Evolutionary conservation across 2,797 vertebrate species (phyloP), one percentile per base, ranked within the genome.

Genomic region (Pogoniulus pusillus): DNA sequence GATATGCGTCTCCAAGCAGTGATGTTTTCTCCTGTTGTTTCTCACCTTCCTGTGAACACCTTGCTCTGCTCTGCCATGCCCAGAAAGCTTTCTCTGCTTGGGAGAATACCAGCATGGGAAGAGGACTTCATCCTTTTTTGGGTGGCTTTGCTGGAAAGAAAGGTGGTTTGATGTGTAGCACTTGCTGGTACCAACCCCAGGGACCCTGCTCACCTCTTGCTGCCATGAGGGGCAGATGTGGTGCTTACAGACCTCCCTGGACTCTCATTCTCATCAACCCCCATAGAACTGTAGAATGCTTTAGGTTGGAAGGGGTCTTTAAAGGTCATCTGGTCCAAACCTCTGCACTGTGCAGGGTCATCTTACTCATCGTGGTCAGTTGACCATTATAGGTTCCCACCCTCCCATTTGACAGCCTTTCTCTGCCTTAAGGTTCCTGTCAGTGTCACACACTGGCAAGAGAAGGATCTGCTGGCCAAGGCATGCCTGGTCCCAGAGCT

Each of bases 11-110:
- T 94, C 10, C 1, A 54, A 86, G 64, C 0, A 7, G 75, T 70
- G 78, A 70, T 58, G 34, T 91, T 88, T 71, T 93, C 62, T 58
- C 30, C 66, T 84, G 77, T 60, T 87, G 72, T 87, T 91, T 65
- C 60, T 89, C 62, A 58, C 71, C 66, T 83, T 92, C 89, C 75
- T 68, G 65, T 55, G 20, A 60, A 64, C 59, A 90, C 91, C 75
- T 95, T 72, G 63, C 47, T 87, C 53, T 51, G 74, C 59, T 66
- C 30, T 4, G 1, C 12, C 1, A 2, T 2, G 14, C 15, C 37
- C 49, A 60, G 68, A 58, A 79, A 63, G 3, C 16, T 70, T 59
- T 69, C 75, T 49, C n/a, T 58, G 19, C 43, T 62, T 7, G 13
- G 64, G 22, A 37, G 47, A 79, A 74, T 23, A 57, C 29, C 2